Evolutionary conservation across 2,113 vertebrate species (phyloP).

Genomic region (Uropsilus gracilis): DNA sequence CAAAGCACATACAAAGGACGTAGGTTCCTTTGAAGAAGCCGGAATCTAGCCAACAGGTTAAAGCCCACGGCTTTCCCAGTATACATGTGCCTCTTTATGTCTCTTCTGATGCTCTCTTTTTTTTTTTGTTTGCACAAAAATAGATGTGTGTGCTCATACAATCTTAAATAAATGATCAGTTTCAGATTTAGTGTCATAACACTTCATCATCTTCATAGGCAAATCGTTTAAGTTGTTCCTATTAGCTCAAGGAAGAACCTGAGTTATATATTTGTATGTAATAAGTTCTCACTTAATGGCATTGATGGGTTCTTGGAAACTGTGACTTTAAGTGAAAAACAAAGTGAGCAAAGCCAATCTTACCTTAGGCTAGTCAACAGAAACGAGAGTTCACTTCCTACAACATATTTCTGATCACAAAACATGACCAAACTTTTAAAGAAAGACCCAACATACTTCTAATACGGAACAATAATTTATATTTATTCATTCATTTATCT

Average conservation of each 20-base stretch:
- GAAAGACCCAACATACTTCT: not conserved
- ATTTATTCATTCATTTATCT: not conserved
- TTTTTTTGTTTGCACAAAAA: not conserved
- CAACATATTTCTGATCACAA: not conserved
- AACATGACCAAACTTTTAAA: not conserved
- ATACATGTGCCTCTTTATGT: not conserved
- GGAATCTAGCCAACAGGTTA: not conserved
- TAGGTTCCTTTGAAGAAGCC: not conserved
- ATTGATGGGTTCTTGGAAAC: not conserved
- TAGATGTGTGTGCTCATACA: not conserved
- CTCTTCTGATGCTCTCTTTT: not conserved
- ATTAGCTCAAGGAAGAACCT: not conserved
- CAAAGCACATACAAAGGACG: not conserved
- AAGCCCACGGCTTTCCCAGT: not conserved
- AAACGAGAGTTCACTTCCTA: too few species aligned
- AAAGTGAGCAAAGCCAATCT: not conserved
- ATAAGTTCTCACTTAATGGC: not conserved
- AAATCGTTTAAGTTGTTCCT: not conserved
- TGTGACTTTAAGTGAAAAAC: not conserved
- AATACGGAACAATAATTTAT: not conserved
- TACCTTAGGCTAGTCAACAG: not conserved
- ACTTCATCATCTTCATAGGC: not conserved
- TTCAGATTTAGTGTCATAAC: not conserved
- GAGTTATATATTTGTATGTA: not conserved
- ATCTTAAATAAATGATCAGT: not conserved